Percentiles rank a stretch among this genome's conserved stretches.
Evolutionary conservation across 1,140 invertebrate genomes (phyloP).

Genomic region (Platyscapa corneri): DNA sequence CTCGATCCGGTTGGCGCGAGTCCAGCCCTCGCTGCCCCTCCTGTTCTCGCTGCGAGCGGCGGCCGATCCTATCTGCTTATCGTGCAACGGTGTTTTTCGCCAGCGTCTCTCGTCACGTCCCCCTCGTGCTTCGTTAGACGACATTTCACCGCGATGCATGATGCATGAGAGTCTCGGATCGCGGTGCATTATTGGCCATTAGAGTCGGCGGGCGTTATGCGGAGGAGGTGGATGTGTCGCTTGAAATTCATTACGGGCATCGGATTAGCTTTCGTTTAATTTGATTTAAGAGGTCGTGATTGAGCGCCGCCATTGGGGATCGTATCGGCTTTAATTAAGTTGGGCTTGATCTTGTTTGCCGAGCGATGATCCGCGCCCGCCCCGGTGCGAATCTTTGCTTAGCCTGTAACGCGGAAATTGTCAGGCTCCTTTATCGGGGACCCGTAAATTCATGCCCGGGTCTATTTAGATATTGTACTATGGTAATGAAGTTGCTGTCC

Average conservation of each 20-base stretch:
- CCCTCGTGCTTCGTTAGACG: neutral
- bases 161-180: neutral
- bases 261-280: neutral
- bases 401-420: neutral
- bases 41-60: too few species aligned
- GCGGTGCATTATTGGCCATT: neutral
- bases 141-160: neutral
- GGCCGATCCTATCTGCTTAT: conserved; percentile 10
- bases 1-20: neutral
- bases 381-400: neutral
- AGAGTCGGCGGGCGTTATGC: neutral
- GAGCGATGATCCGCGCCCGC: too few species aligned
- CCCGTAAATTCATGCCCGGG: neutral
- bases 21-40: neutral
- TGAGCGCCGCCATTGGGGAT: neutral
- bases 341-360: neutral
- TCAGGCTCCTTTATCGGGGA: neutral
- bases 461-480: neutral
- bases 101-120: neutral
- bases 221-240: neutral
- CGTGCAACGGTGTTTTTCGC: conserved; percentile 7
- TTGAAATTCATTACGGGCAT: neutral
- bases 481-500: neutral
- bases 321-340: neutral
- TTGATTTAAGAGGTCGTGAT: neutral